A percentile compares a stretch with the other conserved stretches of the same genome.
Evolutionary conservation across 2,888 invertebrate genomes (phyloP).

Genomic region (Plemyria rubiginata): DNA sequence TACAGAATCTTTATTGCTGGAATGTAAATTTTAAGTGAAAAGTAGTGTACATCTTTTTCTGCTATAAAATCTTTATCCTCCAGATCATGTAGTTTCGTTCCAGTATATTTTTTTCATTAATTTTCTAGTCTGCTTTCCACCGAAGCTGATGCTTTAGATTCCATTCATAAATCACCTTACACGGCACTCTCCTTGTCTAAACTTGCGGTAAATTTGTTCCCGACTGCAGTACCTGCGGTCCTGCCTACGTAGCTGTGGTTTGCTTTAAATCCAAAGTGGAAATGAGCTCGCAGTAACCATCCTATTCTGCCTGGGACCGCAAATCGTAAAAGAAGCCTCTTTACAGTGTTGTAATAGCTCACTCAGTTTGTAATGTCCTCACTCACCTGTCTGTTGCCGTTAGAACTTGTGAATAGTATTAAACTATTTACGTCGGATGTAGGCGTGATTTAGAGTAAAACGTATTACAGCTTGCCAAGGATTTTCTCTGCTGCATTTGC

Average conservation of each 20-base stretch:
- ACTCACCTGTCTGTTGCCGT: constrained; percentile 72
- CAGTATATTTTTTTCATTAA: not conserved
- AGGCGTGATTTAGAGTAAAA: constrained; percentile 9
- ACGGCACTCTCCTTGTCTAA: constrained; percentile 14
- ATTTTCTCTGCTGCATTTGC: not conserved
- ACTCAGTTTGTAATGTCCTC: constrained; percentile 59
- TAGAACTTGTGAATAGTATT: constrained; percentile 51
- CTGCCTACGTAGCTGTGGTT: constrained; percentile 66
- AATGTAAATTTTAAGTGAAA: not conserved
- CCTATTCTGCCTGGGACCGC: constrained; percentile 65
- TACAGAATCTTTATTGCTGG: not conserved
- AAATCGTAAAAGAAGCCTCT: constrained; percentile 65
- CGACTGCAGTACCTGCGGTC: constrained; percentile 44
- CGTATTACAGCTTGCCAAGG: not conserved
- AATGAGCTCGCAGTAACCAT: constrained; percentile 70
- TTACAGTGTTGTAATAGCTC: constrained; percentile 64
- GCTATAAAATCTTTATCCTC: not conserved
- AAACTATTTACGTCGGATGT: constrained; percentile 14
- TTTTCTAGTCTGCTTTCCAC: not conserved
- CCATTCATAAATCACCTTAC: constrained; percentile 6
- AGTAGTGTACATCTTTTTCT: not conserved
- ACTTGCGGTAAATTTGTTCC: constrained; percentile 40
- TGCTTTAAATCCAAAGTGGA: constrained; percentile 69
- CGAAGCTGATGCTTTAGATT: constrained; percentile 1
- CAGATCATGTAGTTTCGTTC: not conserved